Evolutionary conservation across 2,113 vertebrate species (phyloP).

Genomic region (Syngnathoides biaculeatus): DNA sequence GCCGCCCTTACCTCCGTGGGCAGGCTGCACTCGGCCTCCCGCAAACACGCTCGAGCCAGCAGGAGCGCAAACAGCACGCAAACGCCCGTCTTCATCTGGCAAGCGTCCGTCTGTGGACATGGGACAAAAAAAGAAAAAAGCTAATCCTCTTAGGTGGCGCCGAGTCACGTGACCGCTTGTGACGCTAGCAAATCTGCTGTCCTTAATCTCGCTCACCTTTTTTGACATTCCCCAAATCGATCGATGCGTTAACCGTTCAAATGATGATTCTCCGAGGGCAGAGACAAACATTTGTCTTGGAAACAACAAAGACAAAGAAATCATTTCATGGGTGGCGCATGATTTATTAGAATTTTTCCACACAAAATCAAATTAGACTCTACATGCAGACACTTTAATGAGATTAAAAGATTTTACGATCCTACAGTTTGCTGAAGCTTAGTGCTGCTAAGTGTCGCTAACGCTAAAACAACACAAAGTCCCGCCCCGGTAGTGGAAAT

Average conservation of each 20-base stretch:
- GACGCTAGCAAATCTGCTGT: not conserved
- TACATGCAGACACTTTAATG: not conserved
- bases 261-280: no score
- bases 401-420: not conserved
- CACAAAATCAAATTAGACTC: not conserved
- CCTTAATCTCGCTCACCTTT: no score
- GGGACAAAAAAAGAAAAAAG: not conserved
- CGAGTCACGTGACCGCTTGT: not conserved
- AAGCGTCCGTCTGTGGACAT: not conserved
- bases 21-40: constrained; percentile 14
- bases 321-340: not conserved
- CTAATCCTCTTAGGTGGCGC: not conserved
- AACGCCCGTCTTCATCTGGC: constrained; percentile 29
- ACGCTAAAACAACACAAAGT: not conserved
- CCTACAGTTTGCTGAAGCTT: not conserved
- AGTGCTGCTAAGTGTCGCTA: not conserved
- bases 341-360: not conserved
- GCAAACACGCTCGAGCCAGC: constrained; percentile 10
- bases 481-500: not conserved
- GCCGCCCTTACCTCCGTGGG: constrained; percentile 33
- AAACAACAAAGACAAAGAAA: not conserved
- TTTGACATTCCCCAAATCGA: no score
- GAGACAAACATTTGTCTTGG: no score
- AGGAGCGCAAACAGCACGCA: constrained; percentile 29
- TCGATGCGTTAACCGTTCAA: no score